Base-by-base conservation (phyloP, 2,888 invertebrate species). In the Hydriomena furcata region DNA sequence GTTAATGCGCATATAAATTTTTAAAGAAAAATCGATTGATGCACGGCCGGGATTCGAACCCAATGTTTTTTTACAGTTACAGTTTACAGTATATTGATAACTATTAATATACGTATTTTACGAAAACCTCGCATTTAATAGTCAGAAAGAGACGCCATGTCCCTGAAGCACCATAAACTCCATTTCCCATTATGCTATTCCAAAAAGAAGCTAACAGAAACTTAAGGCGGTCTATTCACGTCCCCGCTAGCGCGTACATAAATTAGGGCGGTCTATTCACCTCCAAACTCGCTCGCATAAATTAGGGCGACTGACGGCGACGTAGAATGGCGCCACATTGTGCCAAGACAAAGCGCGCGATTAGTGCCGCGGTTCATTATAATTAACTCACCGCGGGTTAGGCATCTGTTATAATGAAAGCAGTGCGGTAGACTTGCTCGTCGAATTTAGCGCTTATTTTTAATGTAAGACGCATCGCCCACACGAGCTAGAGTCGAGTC, bases 261-360 rank as follows among this genome's bases (percentile, higher is more conserved):
- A 27, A 41, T 27, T 34, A 41, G 23, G 23, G 44, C 23, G 13
- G 23, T 24, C 34, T 41, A 47, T 47, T 41, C 47, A 41, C 40
- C 11, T 25, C 27, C 25, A 8, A 32, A 32, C 32, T 38, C 21
- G 38, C 38, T 34, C 17, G 45, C 48, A 56, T 55, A 57, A 55
- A 57, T 61, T 46, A 41, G 38, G 45, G 43, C 46, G 38, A 30
- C 20, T 38, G 43, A 41, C 35, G 35, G 23, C 40, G 46, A 30
- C 24, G 17, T 21, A 43, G 43, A 43, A 48, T 40, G 45, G 47
- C 38, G 36, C 41, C 78, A 80, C 82, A 80, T 76, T 82, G 84
- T 83, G 81, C 82, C 75, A 65, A 76, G 75, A 84, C 82, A 84
- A 82, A 81, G 82, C 76, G 68, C 73, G 74, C 79, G 78, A 82